Evolutionary conservation across 2,113 vertebrate species (phyloP).

Genomic region (Rhinolophus ferrumequinum): DNA sequence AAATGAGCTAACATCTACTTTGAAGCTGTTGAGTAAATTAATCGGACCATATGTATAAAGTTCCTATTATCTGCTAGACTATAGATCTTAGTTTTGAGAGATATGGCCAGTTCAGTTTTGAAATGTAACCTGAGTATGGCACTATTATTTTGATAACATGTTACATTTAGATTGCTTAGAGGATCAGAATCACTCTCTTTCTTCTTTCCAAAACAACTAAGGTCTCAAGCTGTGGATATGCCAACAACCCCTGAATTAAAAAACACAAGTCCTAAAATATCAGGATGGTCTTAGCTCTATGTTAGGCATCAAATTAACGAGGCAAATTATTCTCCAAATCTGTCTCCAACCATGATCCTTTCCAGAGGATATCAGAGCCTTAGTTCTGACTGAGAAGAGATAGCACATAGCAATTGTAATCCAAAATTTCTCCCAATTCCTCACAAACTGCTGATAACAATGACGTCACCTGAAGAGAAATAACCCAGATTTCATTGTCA

Average conservation of each 20-base stretch:
- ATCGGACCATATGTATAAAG: background rate
- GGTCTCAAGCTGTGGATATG: background rate
- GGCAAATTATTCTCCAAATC: constrained; percentile 22
- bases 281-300: background rate
- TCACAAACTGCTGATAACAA: background rate
- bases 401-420: background rate
- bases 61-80: background rate
- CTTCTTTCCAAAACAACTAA: constrained; percentile 26
- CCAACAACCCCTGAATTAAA: background rate
- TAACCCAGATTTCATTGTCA: background rate
- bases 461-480: background rate
- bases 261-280: background rate
- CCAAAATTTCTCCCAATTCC: background rate
- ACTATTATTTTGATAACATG: background rate
- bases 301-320: background rate
- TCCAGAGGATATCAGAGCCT: background rate
- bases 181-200: background rate
- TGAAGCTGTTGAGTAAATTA: background rate
- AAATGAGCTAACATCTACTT: constrained; percentile 4
- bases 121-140: background rate
- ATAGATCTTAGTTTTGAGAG: background rate
- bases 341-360: background rate
- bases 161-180: background rate
- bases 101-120: background rate
- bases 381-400: background rate